A percentile compares a stretch with the other conserved stretches of the same genome.
Conservation (phyloP, 2,888 invertebrate species). For the Drosophila anomalata region DNA sequence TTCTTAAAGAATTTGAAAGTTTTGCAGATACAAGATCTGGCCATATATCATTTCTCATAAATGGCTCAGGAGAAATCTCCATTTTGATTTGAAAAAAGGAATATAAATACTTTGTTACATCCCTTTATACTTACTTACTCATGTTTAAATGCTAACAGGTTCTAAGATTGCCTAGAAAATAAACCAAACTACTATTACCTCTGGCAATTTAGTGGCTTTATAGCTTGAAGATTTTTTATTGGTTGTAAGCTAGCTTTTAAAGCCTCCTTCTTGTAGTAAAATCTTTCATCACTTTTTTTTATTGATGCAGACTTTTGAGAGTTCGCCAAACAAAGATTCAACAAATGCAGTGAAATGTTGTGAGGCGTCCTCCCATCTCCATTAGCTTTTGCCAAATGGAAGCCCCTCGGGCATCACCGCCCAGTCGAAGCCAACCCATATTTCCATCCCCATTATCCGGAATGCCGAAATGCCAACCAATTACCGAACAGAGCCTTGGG, state of each 20-base stretch:
- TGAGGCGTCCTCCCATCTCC: background rate
- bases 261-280: background rate
- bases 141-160: too few species aligned
- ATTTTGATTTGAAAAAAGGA: background rate
- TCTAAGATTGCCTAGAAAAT: too few species aligned
- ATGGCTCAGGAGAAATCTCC: background rate
- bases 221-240: background rate
- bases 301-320: background rate
- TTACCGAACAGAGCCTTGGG: constrained; percentile 23
- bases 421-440: constrained; percentile 8
- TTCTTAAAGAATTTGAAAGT: background rate
- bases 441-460: constrained; percentile 13
- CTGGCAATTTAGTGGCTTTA: background rate
- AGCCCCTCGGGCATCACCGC: constrained; percentile 17
- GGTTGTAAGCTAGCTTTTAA: background rate
- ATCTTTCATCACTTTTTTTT: constrained; percentile 1
- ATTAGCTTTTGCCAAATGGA: constrained; percentile 13
- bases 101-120: background rate
- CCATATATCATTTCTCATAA: background rate
- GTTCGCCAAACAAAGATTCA: constrained; percentile 4
- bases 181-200: background rate
- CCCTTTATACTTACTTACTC: too few species aligned
- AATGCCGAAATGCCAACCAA: constrained; percentile 30
- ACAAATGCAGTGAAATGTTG: background rate
- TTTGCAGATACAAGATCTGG: background rate